Evolutionary conservation across 2,113 vertebrate species (phyloP).

Genomic region (Smithornis capensis): DNA sequence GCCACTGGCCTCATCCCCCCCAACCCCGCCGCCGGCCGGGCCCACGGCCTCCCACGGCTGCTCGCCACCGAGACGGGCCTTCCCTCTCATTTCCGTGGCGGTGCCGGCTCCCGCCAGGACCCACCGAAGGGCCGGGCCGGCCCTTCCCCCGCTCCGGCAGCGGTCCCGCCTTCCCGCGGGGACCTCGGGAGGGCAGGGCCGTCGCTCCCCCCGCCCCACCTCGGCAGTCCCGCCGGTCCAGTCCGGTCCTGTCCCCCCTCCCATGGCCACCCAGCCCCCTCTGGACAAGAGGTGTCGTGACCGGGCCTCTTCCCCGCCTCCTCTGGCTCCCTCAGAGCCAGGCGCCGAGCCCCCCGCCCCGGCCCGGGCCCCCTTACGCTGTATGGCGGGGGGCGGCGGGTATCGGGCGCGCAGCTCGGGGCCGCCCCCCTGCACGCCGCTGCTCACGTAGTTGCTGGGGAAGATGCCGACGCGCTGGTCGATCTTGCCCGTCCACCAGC

Average conservation of each 20-base stretch:
- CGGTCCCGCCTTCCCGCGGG: not conserved
- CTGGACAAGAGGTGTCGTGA: not conserved
- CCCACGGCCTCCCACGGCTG: not conserved
- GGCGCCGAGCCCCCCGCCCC: not conserved
- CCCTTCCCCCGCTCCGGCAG: not conserved
- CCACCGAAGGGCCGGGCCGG: not conserved
- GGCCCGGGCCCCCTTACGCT: conserved; percentile 64
- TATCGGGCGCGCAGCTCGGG: conserved; percentile 62
- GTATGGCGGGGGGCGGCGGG: conserved; percentile 69
- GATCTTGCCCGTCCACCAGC: conserved; percentile 97
- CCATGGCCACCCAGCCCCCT: not conserved
- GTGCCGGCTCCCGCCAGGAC: not conserved
- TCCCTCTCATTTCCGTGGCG: too few relatives aligned
- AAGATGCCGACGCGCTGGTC: conserved; percentile 94
- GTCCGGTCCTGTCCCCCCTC: too few relatives aligned
- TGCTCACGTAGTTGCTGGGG: conserved; percentile 94
- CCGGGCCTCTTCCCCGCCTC: not conserved
- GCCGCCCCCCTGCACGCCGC: conserved; percentile 70
- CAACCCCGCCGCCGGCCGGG: not conserved
- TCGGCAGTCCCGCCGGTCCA: not conserved
- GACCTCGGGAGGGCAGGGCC: not conserved
- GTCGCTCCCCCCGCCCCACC: not conserved
- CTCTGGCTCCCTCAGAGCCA: not conserved
- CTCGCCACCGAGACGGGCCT: not conserved
- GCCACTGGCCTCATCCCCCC: not conserved